Evolutionary conservation across 2,797 vertebrate species (phyloP).

Genomic region (Urophycis tenuis): DNA sequence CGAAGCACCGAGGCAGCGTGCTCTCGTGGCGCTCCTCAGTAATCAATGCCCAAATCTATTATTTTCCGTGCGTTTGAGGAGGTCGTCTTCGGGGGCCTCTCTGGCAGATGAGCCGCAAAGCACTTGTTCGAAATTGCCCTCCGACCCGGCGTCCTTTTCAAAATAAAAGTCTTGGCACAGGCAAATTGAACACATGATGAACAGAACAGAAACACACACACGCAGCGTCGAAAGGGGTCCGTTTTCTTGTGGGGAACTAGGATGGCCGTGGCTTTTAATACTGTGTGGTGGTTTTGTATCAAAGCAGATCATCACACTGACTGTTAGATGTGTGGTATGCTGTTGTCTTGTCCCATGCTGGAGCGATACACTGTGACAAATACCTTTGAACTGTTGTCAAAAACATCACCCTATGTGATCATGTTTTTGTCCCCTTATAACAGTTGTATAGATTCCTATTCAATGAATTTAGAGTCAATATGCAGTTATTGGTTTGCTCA

Average conservation of each 20-base stretch:
- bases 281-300: slow-evolving; percentile 40
- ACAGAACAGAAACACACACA: slow-evolving; percentile 44
- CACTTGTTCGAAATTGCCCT: slow-evolving; percentile 56
- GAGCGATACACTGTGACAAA: slow-evolving; percentile 50
- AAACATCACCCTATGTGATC: slow-evolving; percentile 39
- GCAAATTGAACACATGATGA: slow-evolving; percentile 38
- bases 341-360: slow-evolving; percentile 51
- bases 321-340: slow-evolving; percentile 57
- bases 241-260: slow-evolving; percentile 14
- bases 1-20: slow-evolving; percentile 66
- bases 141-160: slow-evolving; percentile 42
- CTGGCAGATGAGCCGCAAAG: slow-evolving; percentile 42
- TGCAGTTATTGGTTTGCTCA: not conserved
- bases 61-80: slow-evolving; percentile 59
- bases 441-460: slow-evolving; percentile 30
- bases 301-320: slow-evolving; percentile 42
- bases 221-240: not conserved
- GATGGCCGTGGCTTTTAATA: slow-evolving; percentile 14
- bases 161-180: slow-evolving; percentile 10
- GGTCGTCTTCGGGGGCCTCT: slow-evolving; percentile 28
- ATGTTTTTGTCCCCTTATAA: slow-evolving; percentile 57
- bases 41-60: slow-evolving; percentile 69
- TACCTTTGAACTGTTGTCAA: slow-evolving; percentile 50
- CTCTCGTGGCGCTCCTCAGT: slow-evolving; percentile 44
- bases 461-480: not conserved